phyloP scores from a whole-genome alignment of 2,797 vertebrate species.

The Onychomys torridus region DNA sequence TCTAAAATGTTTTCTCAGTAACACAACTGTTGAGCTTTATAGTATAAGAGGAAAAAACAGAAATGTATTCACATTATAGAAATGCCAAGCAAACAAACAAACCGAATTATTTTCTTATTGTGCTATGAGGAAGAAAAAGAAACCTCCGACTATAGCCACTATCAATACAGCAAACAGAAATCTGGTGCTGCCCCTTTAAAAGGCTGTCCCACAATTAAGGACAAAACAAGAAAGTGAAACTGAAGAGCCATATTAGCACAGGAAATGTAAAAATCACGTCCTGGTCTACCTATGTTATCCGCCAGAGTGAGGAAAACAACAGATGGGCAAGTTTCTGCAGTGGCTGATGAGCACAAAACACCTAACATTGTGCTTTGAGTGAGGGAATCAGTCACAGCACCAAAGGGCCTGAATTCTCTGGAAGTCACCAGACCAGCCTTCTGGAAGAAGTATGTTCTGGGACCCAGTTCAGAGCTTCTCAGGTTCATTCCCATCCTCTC shows the following conservation, averaged over 20 bases:
- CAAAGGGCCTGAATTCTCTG: background rate
- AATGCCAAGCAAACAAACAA: slow-evolving; percentile 10
- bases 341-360: background rate
- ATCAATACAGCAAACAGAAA: background rate
- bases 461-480: background rate
- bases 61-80: slow-evolving; percentile 41
- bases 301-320: background rate
- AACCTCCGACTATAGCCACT: background rate
- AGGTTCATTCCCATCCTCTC: background rate
- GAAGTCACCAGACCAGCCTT: background rate
- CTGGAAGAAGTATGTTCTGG: background rate
- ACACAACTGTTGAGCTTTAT: background rate
- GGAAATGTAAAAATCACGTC: background rate
- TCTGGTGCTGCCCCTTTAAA: background rate
- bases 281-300: background rate
- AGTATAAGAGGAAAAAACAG: slow-evolving; percentile 9
- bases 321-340: background rate
- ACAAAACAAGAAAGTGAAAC: slow-evolving; percentile 29
- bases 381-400: background rate
- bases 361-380: background rate
- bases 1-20: slow-evolving; percentile 42
- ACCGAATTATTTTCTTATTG: slow-evolving; percentile 26
- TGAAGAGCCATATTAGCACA: background rate
- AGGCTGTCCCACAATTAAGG: background rate
- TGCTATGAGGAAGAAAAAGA: background rate